Base-by-base conservation (phyloP, 30 jellyfish, hydroid and myxozoan genomes). In the Catostylus mosaicus region DNA sequence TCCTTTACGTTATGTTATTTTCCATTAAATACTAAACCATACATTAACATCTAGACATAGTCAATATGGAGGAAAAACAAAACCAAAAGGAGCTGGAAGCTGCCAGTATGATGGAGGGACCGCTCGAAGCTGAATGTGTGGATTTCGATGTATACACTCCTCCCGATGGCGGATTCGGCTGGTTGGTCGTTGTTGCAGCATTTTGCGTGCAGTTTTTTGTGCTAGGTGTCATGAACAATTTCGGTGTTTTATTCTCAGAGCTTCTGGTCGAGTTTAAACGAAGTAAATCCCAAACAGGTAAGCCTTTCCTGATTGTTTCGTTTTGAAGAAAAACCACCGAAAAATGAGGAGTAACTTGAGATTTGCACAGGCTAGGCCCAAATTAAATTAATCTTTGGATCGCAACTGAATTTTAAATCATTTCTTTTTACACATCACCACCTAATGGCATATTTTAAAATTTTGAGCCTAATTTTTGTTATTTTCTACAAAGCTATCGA, bases 81-180 rank as follows among this genome's bases (percentile, higher is more conserved):
- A 47, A 67, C 20, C 32, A 50, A 37, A 82, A 82, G 52, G 92
- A 82, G 80, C 51, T 75, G 11, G 92, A 82, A 82, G 92, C 86
- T 30, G 80, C 85, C 40, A 50, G 86, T 10, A 50, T n/a, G 26
- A 7, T 68, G 62, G 92, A 69, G 69, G 92, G 80, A 48, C 92
- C 92, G 11, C 92, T 82, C 64, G 92, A 82, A 43, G 92, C 92
- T 47, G 92, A 82, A 67, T 68, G 92, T 29, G 96, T 76, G n/a
- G 96, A 86, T 2, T 72, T 86, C 81, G 88, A 86, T 30, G 68
- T 76, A 27, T 35, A 45, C 26, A 46, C 31, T 65, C 73, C 90
- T 32, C 99, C 99, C 24, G 99, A 94, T 80, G 99, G 99, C 16
- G 99, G 99, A 19, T 88, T 94, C 61, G 99, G 99, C 8, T 94